A percentile compares a stretch with the other conserved stretches of the same genome.
Conservation (phyloP, 64 coral and sea anemone species). For the Porites lutea region DNA sequence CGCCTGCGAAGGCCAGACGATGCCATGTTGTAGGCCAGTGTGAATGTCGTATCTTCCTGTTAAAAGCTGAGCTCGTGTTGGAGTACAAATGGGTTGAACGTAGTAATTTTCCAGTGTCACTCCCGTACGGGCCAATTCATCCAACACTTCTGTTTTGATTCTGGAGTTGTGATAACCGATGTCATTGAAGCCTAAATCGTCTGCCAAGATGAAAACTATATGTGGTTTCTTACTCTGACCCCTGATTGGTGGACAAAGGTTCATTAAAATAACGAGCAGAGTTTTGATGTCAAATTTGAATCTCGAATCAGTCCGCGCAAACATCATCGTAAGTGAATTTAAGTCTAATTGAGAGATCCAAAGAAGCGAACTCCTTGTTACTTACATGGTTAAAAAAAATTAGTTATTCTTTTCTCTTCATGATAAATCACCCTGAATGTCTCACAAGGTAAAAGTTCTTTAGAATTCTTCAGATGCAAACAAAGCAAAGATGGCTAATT, state of each 20-base stretch:
- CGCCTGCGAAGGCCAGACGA: conserved; percentile 58
- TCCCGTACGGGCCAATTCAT: conserved; percentile 45
- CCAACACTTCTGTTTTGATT: conserved; percentile 70
- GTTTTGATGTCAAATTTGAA: background rate
- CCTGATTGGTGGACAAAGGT: background rate
- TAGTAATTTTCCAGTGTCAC: conserved; percentile 75
- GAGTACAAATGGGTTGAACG: conserved; percentile 74
- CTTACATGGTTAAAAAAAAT: no score
- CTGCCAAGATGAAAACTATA: conserved; percentile 58
- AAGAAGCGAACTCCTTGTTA: no score
- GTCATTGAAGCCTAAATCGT: conserved; percentile 77
- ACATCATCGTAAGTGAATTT: background rate
- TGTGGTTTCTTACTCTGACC: conserved; percentile 22
- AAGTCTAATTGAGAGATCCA: no score
- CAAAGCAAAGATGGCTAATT: no score
- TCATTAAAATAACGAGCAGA: background rate
- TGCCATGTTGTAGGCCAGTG: conserved; percentile 64
- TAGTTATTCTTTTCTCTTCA: no score
- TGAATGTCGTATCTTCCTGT: conserved; percentile 74
- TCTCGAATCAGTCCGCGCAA: background rate
- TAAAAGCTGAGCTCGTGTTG: conserved; percentile 57
- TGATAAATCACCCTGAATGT: no score
- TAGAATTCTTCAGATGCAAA: no score
- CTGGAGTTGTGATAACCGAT: conserved; percentile 53
- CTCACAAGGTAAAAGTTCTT: no score